Evolutionary conservation across 2,888 invertebrate species (phyloP), one percentile per base, ranked within the genome.

Genomic region (Eupithecia pulchellata): DNA sequence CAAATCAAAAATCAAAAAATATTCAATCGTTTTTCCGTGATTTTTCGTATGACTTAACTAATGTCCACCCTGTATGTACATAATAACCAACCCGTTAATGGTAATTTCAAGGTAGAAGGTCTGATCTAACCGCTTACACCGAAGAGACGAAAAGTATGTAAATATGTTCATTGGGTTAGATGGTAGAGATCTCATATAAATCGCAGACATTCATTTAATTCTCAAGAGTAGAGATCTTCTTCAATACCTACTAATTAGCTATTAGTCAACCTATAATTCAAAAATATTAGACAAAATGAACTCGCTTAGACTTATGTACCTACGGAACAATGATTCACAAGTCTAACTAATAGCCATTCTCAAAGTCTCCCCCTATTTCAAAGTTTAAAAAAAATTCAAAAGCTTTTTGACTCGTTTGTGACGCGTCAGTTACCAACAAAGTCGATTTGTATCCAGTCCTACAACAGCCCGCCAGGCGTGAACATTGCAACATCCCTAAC

Each of bases 401-500:
- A 52, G 13, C 25, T 52, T 13, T 52, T 20, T 52, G 52, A 52
- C 52, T 25, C 29, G 57, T 29, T 27, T 29, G 29, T 14, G 17
- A 57, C 8, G 29, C 11, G 57, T 25, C 61, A 36, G 13, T 25
- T 25, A 32, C 30, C 13, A 64, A 65, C 64, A 58, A 32, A 78
- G 77, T 75, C 78, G 25, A 52, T 52, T 52, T 25, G 20, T 25
- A 25, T 13, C 52, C 25, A 52, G 52, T 13, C 11, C 2, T 8
- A 29, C 20, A 29, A 8, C 29, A 14, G 57, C 17, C 14, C 29
- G 55, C 81, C 83, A 81, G 77, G 81, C 81, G 84, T 83, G 84
- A 87, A 86, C 82, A 79, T 81, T 79, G 77, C 80, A 82, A 83
- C 86, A 84, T 83, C 79, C 81, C 78, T 85, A 82, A 84, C 82